Percentiles rank a stretch among this genome's conserved stretches.
These are phyloP conservation scores for Hemaris fuciformis DNA, from an alignment of 2,888 invertebrate species.

Conservation along the genomic window DNA sequence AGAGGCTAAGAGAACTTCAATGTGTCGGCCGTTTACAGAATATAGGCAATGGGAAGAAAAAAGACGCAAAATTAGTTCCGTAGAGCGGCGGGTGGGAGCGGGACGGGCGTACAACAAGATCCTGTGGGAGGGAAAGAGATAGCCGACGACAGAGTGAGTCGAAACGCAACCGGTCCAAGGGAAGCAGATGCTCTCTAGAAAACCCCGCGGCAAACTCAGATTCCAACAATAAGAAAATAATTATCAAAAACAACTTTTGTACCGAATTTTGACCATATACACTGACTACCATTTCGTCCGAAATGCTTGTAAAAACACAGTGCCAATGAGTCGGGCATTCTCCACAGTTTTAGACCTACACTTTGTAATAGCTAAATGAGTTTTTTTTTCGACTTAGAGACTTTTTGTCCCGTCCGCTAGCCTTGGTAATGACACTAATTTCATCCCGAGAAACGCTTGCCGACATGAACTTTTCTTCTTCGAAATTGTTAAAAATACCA, in stretches of 20 bases:
- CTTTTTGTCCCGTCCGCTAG: slow-evolving; percentile 2
- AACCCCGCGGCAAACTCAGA: slow-evolving; percentile 71
- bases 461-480: slow-evolving; percentile 10
- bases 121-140: slow-evolving; percentile 48
- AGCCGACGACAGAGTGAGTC: slow-evolving; percentile 49
- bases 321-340: neutral
- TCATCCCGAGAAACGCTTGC: slow-evolving; percentile 9
- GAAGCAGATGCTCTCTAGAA: slow-evolving; percentile 74
- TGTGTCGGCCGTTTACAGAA: slow-evolving; percentile 52
- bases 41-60: slow-evolving; percentile 66
- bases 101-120: slow-evolving; percentile 36
- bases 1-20: slow-evolving; percentile 39
- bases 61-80: slow-evolving; percentile 74
- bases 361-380: neutral
- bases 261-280: slow-evolving; percentile 32
- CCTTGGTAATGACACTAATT: slow-evolving; percentile 8
- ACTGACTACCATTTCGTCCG: neutral
- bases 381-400: slow-evolving; percentile 5
- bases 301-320: neutral
- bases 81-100: slow-evolving; percentile 53
- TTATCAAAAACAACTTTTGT: slow-evolving; percentile 51
- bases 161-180: slow-evolving; percentile 74
- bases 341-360: neutral
- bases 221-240: slow-evolving; percentile 71
- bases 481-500: slow-evolving; percentile 10